Base-by-base conservation (phyloP, 2,888 invertebrate species). In the Prionchulus punctatus region DNA sequence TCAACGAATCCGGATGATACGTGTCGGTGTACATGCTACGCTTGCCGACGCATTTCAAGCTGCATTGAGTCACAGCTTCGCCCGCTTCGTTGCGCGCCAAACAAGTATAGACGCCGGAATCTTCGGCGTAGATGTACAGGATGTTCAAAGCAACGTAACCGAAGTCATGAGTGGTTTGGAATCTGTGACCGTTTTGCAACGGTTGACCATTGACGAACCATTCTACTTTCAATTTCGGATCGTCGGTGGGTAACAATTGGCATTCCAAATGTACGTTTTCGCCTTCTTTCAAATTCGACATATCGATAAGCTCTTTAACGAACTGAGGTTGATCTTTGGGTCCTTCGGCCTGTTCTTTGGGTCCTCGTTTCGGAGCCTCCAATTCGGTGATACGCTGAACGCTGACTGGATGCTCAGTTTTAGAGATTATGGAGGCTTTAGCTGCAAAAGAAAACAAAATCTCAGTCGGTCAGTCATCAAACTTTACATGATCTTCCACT, bases 111-210 rank as follows among this genome's bases (percentile, higher is more conserved):
- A 90, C 86, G 23, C 94, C 94, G 3, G 88, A 88, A 74, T 98
- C 98, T 65, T 85, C 86, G n/a, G 96, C 88, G 71, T 92, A 94
- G 27, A 92, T 90, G 67, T 91, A 90, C 26, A 94, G 77, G 53
- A 98, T 81, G 73, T 96, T 96, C 55, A 99, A 78, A 12, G 92
- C 91, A 25, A 94, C 92, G 70, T 91, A 96, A 58, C 94, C 94
- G 75, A 96, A 94, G 73, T 96, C 92, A 66, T 91, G 85, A 70
- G 87, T 86, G 4, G 86, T 88, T 73, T 89, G 89, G 69, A 89
- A 94, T 64, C 94, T 82, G 62, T 76, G 75, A 43, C 76, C 72
- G 48, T 70, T 68, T 62, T 67, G 68, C 54, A 98, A 83, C 60
- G 87, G 82, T 70, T 85, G 82, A 54, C 90, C 92, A 74, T 98